Conservation (phyloP, 2,113 vertebrate genomes). For the Dicaeum eximium region DNA sequence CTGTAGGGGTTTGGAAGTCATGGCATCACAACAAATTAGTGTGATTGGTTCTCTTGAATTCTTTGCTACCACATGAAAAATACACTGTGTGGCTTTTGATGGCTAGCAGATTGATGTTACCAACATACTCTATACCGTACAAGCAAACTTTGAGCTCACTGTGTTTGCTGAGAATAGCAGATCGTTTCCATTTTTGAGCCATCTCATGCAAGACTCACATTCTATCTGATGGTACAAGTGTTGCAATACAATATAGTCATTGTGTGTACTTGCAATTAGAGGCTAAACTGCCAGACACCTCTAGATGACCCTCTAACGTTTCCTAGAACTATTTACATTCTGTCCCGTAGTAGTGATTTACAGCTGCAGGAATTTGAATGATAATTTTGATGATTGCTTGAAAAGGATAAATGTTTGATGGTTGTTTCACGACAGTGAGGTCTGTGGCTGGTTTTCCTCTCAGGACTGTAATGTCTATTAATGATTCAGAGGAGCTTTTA, state of each 20-base stretch:
- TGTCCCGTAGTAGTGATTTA: neutral
- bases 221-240: slow-evolving; percentile 61
- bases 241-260: slow-evolving; percentile 67
- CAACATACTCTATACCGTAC: neutral
- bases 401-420: neutral
- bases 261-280: neutral
- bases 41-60: slow-evolving; percentile 18
- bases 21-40: neutral
- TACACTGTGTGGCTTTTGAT: slow-evolving; percentile 47
- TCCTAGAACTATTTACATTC: neutral
- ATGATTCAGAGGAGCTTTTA: neutral
- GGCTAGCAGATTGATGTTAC: slow-evolving; percentile 35
- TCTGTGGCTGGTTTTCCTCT: neutral
- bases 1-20: neutral
- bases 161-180: slow-evolving; percentile 52
- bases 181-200: slow-evolving; percentile 56
- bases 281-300: neutral
- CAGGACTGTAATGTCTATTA: neutral
- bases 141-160: slow-evolving; percentile 42
- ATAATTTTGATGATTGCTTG: neutral
- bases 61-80: slow-evolving; percentile 63
- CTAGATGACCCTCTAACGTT: neutral
- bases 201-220: slow-evolving; percentile 60
- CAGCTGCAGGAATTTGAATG: neutral
- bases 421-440: neutral